phyloP scores from a whole-genome alignment of 1,140 invertebrate genomes.

The Pseudomyrmex sp. region DNA sequence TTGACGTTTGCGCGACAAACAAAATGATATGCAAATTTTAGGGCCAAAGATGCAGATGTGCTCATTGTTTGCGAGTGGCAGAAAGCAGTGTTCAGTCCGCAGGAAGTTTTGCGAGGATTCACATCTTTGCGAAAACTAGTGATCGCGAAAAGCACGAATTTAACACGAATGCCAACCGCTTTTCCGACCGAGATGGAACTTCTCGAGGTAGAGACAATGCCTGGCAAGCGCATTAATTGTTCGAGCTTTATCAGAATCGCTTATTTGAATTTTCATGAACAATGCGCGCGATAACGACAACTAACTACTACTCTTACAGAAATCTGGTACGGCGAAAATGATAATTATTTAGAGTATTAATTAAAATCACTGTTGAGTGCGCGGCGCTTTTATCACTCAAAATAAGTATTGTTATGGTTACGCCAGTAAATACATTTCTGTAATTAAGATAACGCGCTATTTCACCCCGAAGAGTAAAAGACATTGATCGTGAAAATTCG shows the following conservation, averaged over 20 bases:
- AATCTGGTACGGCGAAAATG: no score
- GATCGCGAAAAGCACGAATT: conserved; percentile 67
- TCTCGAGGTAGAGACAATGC: conserved; percentile 66
- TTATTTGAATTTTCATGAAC: conserved; percentile 40
- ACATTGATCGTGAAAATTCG: conserved; percentile 35
- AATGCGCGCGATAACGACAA: background rate
- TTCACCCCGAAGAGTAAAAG: background rate
- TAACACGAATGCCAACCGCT: conserved; percentile 59
- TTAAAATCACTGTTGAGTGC: no score
- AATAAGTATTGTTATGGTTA: no score
- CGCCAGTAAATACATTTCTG: no score
- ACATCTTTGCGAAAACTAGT: conserved; percentile 63
- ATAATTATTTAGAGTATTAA: no score
- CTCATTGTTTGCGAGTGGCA: conserved; percentile 73
- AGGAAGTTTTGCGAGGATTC: conserved; percentile 62
- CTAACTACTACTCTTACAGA: no score
- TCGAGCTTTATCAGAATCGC: background rate
- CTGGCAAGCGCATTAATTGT: background rate
- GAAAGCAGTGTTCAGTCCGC: conserved; percentile 63
- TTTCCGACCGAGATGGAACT: conserved; percentile 53
- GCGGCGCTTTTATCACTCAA: no score
- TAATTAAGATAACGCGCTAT: no score
- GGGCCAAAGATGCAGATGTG: conserved; percentile 53
- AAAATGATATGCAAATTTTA: conserved; percentile 47
- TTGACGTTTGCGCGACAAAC: background rate